Base-by-base conservation (phyloP, 1,140 invertebrate species). In the Lepidurus packardi region DNA sequence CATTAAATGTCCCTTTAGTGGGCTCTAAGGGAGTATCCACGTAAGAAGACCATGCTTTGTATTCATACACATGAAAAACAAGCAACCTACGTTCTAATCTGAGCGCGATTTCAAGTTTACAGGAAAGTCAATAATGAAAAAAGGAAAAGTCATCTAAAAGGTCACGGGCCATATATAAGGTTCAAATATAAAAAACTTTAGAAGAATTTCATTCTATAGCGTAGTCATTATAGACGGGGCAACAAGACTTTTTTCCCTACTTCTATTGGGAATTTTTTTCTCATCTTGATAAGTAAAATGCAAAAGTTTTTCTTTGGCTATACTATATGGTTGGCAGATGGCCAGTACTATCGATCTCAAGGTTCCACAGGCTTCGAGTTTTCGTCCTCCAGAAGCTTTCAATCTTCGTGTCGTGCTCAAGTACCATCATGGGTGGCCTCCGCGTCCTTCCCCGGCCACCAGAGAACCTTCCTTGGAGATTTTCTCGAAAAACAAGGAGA, bases 341-440 rank as follows among this genome's bases (percentile, higher is more conserved):
- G 53, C 53, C 53, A 65, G 53, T 65, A 21, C 9, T 65, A 65
- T 65, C 53, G 53, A 65, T 65, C n/a, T 65, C 21, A 7, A 4
- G 10, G 9, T 65, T 65, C 7, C 53, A 65, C 53, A 65, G 53
- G 53, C 53, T 65, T 13, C 3, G 53, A 65, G 53, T 9, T 65
- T 65, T 34, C 34, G 53, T 65, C 53, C 53, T 65, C 53, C 21
- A 65, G 21, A 65, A 11, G 53, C 21, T 65, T 65, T 65, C 53
- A 9, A 65, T 65, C 53, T 65, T 65, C 21, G 13, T 65, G 53
- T 16, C 53, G 53, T 65, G 53, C 53, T 65, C 53, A 65, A 65
- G 53, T 65, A 65, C 53, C 53, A 65, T 65, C 53, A 65, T 21
- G 53, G 53, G 53, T 65, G 53, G 53, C 53, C 53, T 65, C 53